Conservation (phyloP, 2,113 vertebrate species). For the Neodon shergylaensis region DNA sequence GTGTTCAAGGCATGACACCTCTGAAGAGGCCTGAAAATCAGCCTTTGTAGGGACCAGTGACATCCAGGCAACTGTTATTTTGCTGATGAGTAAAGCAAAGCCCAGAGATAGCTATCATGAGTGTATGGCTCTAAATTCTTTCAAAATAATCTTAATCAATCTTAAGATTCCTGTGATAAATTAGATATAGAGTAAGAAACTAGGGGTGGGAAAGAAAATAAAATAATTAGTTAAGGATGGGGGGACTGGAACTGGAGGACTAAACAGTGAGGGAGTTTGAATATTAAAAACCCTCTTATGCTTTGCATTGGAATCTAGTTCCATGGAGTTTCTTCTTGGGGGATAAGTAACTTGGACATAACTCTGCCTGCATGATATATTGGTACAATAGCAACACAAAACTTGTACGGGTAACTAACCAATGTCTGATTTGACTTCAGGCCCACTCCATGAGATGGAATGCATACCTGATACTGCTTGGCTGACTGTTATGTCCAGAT, state of each 20-base stretch:
- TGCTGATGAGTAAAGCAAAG: not conserved
- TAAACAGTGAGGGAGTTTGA: too few species aligned
- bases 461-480: not conserved
- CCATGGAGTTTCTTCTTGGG: too few species aligned
- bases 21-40: not conserved
- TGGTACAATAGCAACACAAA: not conserved
- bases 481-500: not conserved
- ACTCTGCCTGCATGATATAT: not conserved
- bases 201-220: not conserved
- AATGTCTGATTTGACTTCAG: not conserved
- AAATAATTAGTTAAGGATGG: not conserved
- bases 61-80: not conserved
- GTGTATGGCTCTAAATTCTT: not conserved
- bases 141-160: conserved; percentile 28
- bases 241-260: not conserved
- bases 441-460: not conserved
- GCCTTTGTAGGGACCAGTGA: not conserved
- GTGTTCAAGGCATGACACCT: not conserved
- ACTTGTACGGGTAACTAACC: not conserved
- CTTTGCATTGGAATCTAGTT: too few species aligned
- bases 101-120: not conserved
- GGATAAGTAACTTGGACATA: too few species aligned
- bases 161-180: not conserved
- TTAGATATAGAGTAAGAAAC: not conserved
- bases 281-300: too few species aligned